Base-by-base conservation (phyloP, 2,888 invertebrate species). In the Steinernema carpocapsae region DNA sequence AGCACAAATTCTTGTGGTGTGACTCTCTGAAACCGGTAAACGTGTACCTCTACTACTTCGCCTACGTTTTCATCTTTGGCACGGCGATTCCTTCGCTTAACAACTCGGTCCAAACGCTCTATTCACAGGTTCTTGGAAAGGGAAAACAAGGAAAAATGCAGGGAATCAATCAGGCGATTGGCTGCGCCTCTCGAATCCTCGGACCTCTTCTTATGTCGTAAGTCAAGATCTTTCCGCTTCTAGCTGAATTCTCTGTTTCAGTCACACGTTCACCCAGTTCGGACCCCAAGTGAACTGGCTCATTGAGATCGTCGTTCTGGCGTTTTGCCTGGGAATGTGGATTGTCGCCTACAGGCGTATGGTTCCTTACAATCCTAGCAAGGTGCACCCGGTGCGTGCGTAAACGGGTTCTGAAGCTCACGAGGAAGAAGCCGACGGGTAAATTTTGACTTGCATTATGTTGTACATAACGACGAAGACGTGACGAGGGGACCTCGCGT, bases 21-120 rank as follows among this genome's bases (percentile, higher is more conserved):
- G 73, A 76, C 26, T 48, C 71, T 12, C 73, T 81, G 52, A 70
- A 71, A 24, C 79, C 78, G 0, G 74, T 79, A 29, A 79, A 76
- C 64, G 73, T 73, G 42, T 76, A 77, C 76, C 26, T 80, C 32
- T 81, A 80, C 76, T 81, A 81, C 76, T 43, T 73, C 17, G 24
- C 72, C 52, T 81, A 82, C 59, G 76, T 75, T 1, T 32, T 82
- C 12, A 73, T 81, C 43, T 81, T 75, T 59, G 81, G 81, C 17
- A 74, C 80, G 12, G 75, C 72, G 12, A 70, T 81, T 6, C 78
- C 81, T 7, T 76, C 77, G 56, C 76, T 81, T 37, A 81, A 81
- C 76, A 81, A 81, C 71, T 81, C 80, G 12, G 78, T 81, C 12
- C 81, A 81, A 56, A 78, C 80, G 0, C 75, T 81, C 56, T 81